Conservation (phyloP, 2,113 vertebrate species). For the Vidua macroura region DNA sequence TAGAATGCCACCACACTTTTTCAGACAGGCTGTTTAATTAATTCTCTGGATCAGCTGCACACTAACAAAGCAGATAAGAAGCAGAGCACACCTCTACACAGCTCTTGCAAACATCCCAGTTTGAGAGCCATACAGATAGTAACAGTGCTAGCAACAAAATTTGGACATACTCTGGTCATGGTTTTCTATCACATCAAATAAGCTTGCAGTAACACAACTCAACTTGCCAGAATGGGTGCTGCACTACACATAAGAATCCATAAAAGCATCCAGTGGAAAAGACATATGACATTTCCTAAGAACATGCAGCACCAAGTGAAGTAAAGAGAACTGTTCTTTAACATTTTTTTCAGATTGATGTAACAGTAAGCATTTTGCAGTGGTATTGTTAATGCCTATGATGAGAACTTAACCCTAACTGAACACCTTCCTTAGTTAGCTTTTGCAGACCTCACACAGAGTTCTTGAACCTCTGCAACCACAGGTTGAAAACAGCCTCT, state of each 20-base stretch:
- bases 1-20: not conserved
- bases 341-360: not conserved
- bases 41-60: not conserved
- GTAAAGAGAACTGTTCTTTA: not conserved
- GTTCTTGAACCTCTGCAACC: not conserved
- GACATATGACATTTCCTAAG: not conserved
- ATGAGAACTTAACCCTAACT: not conserved
- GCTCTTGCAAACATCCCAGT: not conserved
- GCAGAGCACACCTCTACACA: not conserved
- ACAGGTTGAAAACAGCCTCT: not conserved
- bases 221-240: not conserved
- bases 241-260: not conserved
- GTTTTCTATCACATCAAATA: not conserved
- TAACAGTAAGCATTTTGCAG: not conserved
- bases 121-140: not conserved
- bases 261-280: not conserved
- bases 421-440: not conserved
- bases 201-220: rapidly evolving
- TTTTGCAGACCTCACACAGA: not conserved
- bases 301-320: not conserved
- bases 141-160: not conserved
- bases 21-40: not conserved
- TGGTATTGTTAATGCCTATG: not conserved
- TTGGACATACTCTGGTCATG: not conserved
- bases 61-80: not conserved